A percentile compares a stretch with the other conserved stretches of the same genome.
Conservation (phyloP, 1,140 invertebrate species). For the Papilio polytes region DNA sequence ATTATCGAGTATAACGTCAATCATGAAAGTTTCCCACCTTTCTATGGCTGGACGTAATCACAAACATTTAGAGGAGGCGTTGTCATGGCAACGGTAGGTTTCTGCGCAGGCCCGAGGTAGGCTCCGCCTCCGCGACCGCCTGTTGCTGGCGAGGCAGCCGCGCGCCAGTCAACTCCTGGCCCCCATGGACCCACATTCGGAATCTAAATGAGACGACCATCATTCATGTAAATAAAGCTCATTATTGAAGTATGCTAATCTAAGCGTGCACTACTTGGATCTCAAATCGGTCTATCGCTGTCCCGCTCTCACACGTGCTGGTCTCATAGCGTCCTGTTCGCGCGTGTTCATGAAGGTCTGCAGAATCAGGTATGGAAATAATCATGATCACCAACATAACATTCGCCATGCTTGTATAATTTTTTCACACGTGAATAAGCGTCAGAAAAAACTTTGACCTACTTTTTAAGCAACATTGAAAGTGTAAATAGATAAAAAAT, state of each 20-base stretch:
- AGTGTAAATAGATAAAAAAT: not conserved
- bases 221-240: constrained; percentile 40
- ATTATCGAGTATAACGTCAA: constrained; percentile 72
- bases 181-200: constrained; percentile 52
- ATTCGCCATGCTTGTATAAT: constrained; percentile 35
- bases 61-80: constrained; percentile 80
- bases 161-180: constrained; percentile 68
- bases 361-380: constrained; percentile 69
- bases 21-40: constrained; percentile 67
- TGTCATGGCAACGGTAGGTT: constrained; percentile 70
- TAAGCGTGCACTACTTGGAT: constrained; percentile 47
- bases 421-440: not conserved
- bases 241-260: constrained; percentile 40
- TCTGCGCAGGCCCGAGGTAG: constrained; percentile 69
- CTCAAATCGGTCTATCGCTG: constrained; percentile 45
- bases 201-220: constrained; percentile 41
- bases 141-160: constrained; percentile 74
- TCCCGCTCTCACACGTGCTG: constrained; percentile 51
- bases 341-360: constrained; percentile 65
- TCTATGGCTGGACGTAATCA: constrained; percentile 67
- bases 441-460: not conserved
- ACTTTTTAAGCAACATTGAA: not conserved
- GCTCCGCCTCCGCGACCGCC: constrained; percentile 74
- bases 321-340: constrained; percentile 57
- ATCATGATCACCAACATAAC: not conserved